Conservation (phyloP, 2,113 vertebrate species). For the Anarrhichthys ocellatus region DNA sequence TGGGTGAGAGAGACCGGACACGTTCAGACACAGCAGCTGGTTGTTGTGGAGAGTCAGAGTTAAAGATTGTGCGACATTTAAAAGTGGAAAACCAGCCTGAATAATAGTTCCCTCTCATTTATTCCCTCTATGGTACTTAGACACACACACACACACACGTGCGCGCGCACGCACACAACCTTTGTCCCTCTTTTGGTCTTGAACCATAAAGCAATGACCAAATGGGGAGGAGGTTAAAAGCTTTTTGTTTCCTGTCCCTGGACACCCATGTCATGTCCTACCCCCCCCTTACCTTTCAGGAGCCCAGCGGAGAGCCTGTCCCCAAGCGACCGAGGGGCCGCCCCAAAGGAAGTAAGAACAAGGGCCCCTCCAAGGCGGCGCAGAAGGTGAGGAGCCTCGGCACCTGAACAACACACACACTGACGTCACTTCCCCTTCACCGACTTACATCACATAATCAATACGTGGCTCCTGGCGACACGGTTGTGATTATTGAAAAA, state of each 20-base stretch:
- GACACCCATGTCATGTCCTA: conserved; percentile 45
- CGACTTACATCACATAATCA: not conserved
- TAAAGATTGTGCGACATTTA: not conserved
- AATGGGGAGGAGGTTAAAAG: conserved; percentile 21
- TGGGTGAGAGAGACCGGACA: not conserved
- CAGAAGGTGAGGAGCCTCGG: conserved; percentile 90
- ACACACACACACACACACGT: not conserved
- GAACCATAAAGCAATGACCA: conserved; percentile 20
- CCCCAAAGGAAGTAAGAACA: conserved; percentile 98
- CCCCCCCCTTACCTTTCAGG: conserved; percentile 78
- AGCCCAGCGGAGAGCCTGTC: conserved; percentile 93
- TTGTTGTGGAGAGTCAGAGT: not conserved
- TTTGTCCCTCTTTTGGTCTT: conserved; percentile 17
- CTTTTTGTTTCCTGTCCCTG: conserved; percentile 68
- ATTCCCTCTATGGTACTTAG: not conserved
- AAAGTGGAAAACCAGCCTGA: not conserved
- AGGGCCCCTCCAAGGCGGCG: conserved; percentile 95
- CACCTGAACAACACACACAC: conserved; percentile 11
- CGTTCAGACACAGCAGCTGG: not conserved
- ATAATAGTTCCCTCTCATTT: not conserved
- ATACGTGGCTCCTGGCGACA: not conserved
- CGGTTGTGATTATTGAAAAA: not conserved
- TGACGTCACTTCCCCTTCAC: not conserved
- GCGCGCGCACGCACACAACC: not conserved
- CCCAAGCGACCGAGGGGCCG: conserved; percentile 97